Conservation (phyloP, 2,113 vertebrate species). For the Neoarius graeffei region DNA sequence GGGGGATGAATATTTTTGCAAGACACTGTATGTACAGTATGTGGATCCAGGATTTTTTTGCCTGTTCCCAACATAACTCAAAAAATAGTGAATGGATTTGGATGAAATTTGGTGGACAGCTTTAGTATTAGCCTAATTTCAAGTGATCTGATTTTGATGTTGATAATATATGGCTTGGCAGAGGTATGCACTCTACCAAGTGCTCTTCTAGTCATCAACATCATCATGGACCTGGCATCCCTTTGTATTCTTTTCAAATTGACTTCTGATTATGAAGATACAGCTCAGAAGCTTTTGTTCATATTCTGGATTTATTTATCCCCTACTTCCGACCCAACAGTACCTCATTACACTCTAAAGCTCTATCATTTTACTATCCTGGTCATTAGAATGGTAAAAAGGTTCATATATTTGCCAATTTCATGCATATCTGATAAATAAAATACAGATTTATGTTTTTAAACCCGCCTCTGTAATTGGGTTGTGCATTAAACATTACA, state of each 20-base stretch:
- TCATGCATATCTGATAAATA: background rate
- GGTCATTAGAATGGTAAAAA: background rate
- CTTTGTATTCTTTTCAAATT: background rate
- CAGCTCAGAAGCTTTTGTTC: background rate
- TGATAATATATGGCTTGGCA: too few relatives aligned
- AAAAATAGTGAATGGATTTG: too few relatives aligned
- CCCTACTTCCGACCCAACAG: background rate
- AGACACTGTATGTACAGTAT: too few relatives aligned
- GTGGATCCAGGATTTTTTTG: too few relatives aligned
- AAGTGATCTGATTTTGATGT: too few relatives aligned
- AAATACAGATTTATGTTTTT: background rate
- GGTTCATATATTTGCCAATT: constrained; percentile 7
- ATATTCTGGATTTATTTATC: background rate
- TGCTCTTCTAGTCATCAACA: too few relatives aligned
- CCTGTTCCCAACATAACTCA: too few relatives aligned
- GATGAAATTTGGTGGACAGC: too few relatives aligned
- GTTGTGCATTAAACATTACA: constrained; percentile 33
- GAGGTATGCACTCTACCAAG: too few relatives aligned
- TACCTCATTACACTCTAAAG: background rate
- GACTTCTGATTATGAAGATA: background rate
- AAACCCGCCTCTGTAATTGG: background rate
- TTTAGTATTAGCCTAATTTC: too few relatives aligned
- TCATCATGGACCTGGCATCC: background rate
- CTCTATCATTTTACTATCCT: background rate
- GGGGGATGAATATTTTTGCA: too few relatives aligned